A percentile compares a stretch with the other conserved stretches of the same genome.
phyloP scores from a whole-genome alignment of 2,888 invertebrate species.

The Tolmerus cingulatus region DNA sequence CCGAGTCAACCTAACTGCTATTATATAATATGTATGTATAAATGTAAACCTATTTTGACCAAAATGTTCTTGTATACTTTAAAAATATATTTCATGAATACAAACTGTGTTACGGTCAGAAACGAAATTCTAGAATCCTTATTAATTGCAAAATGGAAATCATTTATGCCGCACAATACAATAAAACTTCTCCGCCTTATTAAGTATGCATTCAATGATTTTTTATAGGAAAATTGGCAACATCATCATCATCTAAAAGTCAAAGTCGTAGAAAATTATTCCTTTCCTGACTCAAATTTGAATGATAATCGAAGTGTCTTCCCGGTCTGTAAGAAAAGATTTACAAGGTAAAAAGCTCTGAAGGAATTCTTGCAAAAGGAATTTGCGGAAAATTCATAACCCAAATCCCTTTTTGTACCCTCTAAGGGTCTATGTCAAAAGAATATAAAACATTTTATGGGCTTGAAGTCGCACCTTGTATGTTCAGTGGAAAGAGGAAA shows the following conservation, averaged over 20 bases:
- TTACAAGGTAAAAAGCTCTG: neutral
- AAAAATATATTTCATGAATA: neutral
- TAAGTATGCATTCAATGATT: neutral
- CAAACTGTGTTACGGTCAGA: neutral
- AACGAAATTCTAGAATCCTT: neutral
- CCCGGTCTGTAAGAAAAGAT: neutral
- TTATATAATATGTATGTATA: too few species aligned
- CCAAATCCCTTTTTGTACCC: neutral
- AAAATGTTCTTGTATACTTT: too few species aligned
- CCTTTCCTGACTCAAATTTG: neutral
- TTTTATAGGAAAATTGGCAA: neutral
- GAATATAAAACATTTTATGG: neutral
- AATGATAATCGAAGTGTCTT: neutral
- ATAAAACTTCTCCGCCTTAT: neutral
- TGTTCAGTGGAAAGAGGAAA: neutral
- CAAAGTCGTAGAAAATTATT: neutral
- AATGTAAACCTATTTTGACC: too few species aligned
- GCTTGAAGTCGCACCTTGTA: neutral
- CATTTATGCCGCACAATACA: neutral
- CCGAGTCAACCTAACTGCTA: too few species aligned
- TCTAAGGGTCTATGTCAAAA: neutral
- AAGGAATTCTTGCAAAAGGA: neutral
- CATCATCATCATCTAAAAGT: neutral
- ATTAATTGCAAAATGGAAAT: neutral
- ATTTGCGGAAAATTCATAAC: neutral